Percentiles rank a stretch among this genome's conserved stretches.
Evolutionary conservation across 2,113 vertebrate species (phyloP).

Genomic region (Muntiacus muntjak): DNA sequence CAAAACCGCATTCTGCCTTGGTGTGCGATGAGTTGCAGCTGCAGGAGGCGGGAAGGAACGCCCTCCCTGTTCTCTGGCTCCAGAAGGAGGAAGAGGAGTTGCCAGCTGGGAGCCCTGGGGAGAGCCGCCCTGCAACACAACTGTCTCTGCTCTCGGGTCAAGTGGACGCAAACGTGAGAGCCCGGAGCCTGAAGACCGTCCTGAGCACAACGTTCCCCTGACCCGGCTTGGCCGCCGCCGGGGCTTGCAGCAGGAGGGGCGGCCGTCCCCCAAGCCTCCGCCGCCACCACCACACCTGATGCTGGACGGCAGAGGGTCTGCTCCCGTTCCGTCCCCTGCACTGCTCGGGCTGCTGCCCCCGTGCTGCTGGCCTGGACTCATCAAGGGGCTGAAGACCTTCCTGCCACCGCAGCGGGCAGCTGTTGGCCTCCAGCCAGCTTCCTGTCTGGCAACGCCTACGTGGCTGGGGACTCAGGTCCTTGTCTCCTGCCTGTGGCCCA

Average conservation of each 20-base stretch:
- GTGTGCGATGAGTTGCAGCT: not conserved
- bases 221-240: not conserved
- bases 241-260: not conserved
- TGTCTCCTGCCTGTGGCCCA: not conserved
- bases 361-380: not conserved
- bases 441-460: not conserved
- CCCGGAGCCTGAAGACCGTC: not conserved
- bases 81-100: not conserved
- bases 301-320: not conserved
- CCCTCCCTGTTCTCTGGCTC: not conserved
- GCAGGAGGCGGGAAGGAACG: not conserved
- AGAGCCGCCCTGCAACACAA: not conserved
- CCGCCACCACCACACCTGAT: accelerated
- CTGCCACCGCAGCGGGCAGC: not conserved
- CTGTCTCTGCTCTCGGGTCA: not conserved
- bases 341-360: not conserved
- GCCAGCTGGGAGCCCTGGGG: not conserved
- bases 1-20: not conserved
- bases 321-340: not conserved
- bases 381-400: not conserved
- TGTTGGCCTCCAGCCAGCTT: not conserved
- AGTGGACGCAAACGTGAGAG: not conserved
- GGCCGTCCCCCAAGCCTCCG: not conserved
- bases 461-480: not conserved
- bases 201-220: not conserved